Evolutionary conservation across 64 coral and sea anemone genomes (phyloP), one percentile per base, ranked within the genome.

Genomic region (Acropora tenuis): DNA sequence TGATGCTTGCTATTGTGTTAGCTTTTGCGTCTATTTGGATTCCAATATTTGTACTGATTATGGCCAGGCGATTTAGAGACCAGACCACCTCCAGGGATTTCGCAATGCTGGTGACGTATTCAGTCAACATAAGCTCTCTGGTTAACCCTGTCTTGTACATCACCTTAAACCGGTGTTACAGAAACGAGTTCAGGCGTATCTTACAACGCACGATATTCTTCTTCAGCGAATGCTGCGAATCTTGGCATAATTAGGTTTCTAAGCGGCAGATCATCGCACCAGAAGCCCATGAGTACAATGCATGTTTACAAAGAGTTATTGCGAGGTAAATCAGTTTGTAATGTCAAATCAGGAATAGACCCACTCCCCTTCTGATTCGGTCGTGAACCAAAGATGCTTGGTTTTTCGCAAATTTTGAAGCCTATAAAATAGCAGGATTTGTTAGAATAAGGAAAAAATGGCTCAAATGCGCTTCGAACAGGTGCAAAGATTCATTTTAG

Each of bases 71-170:
- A 3, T 8, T 63, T 4, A 82, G 20, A 4, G 52, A 61, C 19
- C 52, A 57, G 6, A 82, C n/a, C 3, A 41, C 63, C 52, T 57
- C 79, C 20, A 6, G 79, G 79, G 79, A 82, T 43, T 1, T 61
- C 57, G 17, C 57, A 9, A 63, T 82, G 79, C 79, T 82, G 2
- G 79, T 82, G 9, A 10, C 55, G 17, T 82, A 65, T 57, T 50
- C 19, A 3, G 16, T 2, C 57, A 82, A 82, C 20, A 61, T 82
- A 5, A 82, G 79, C 30, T 59, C 52, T 43, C 42, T 82, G 55
- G 63, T 61, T 8, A 82, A 82, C 9, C 79, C 79, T 42, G 79
- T 82, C 20, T 61, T 82, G 57, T 82, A 82, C 40, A 41, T 57
- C 4, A 13, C 40, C 20, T 43, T 82, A 57, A 82, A 63, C 79